Evolutionary conservation across 2,797 vertebrate species (phyloP), one percentile per base, ranked within the genome.

Genomic region (Alfaro cultratus): DNA sequence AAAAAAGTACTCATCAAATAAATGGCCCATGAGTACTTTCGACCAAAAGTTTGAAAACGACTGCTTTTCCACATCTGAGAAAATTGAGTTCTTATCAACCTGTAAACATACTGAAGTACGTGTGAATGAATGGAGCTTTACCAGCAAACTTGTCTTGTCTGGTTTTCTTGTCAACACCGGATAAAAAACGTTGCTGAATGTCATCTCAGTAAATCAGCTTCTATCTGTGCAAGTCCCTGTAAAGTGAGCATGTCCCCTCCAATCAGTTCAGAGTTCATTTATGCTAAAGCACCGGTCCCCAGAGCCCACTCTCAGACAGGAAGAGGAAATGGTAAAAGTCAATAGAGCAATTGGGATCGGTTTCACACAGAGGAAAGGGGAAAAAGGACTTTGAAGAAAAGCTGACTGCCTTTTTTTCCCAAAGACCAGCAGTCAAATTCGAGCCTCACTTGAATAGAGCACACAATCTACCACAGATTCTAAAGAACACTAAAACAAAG

Each of bases 321-420:
- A 91, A 94, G 85, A 90, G 92, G 90, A 94, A 93, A 90, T 81
- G 87, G 88, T 93, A 92, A 80, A 90, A 87, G 88, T 86, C 92
- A 92, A 93, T 88, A 85, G 67, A 94, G 94, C 92, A 93, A 92
- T 85, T 83, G 87, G 91, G 91, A 91, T 92, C 91, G 67, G 87
- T 88, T 93, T 93, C 90, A 90, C 86, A 85, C 80, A 85, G 77
- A 77, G 86, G 71, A 80, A 77, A 46, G 77, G 87, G 15, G 60
- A 83, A 53, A 80, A 83, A 71, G 70, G 72, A 86, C 88, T 90
- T 76, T 87, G 86, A 78, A 62, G n/a, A 8, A 85, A 87, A 84
- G 87, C 83, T 87, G 89, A 87, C 88, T 89, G 88, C 83, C 83
- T 89, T 86, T 80, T 86, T 81, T 78, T 88, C 18, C 89, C 77